Base-by-base conservation (phyloP, 1,140 invertebrate genomes). In the Drosophila insularis region DNA sequence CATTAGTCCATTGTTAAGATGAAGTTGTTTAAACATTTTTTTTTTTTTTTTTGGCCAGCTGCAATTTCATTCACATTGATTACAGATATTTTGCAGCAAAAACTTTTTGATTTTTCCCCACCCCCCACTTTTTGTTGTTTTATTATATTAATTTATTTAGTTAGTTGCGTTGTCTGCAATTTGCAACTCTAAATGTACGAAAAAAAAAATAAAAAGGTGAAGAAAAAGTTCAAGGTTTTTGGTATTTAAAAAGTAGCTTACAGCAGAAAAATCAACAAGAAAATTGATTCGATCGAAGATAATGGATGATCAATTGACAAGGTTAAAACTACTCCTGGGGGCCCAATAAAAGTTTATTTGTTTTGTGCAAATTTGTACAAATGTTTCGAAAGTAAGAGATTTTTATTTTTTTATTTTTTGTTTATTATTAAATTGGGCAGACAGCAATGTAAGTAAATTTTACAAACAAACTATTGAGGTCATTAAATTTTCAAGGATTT, bases 1-100 rank as follows among this genome's bases (percentile, higher is more conserved):
- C 82, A 87, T 87, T 87, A 87, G 84, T 68, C 75, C 82, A 87
- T 87, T 89, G 81, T 86, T 87, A 75, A 69, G 84, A 87, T 87
- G 76, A 87, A 87, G 82, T 87, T 87, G 84, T 87, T 86, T 80
- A 68, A 63, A 70, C 46, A 17, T 21, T 14, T 53, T 39, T 54
- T 35, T 1, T 43, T 60, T 66, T 17, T 60, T 66, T 61, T 63
- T 78, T 40, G 68, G 59, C 70, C 81, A 87, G 82, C 67, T 79
- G 79, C 68, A 84, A 86, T 86, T 87, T 81, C 39, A 23, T 37
- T 43, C 10, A 8, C 75, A 50, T 50, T 87, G 82, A 87, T 87
- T 89, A 80, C 69, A 64, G 67, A 74, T 78, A 81, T 50, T 86
- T 80, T 86, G 74, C 81, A 78, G 43, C 54, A 61, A 68, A 75